Evolutionary conservation across 2,888 invertebrate genomes (phyloP), one percentile per base, ranked within the genome.

Genomic region (Palloptera scutellata): DNA sequence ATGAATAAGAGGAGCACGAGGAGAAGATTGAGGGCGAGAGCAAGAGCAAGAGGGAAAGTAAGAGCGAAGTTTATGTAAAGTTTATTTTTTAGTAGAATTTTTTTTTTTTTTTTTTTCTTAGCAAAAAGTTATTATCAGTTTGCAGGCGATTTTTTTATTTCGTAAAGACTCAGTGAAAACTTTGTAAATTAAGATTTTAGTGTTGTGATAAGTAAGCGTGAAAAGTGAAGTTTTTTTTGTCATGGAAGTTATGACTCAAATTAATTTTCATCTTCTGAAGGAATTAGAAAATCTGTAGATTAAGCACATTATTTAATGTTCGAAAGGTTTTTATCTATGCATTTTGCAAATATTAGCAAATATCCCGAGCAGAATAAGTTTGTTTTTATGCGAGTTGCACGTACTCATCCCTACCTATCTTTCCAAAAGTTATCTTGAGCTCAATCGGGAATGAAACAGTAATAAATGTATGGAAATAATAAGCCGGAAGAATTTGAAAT

Each of bases 181-280:
- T 57, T 57, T 57, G 57, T 41, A 57, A 57, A 57, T 57, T 57
- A 57, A 57, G 57, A 57, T 57, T 57, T 57, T 30, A n/a, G 57
- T 30, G 3, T 57, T 19, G 30, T 30, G 57, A 20, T 57, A 57
- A 57, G 30, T 57, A 30, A 12, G 30, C 57, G 40, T 10, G 30
- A 57, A 30, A 57, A 41, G 9, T 40, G 40, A 30, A 57, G 40
- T 41, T 30, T 41, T 30, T 41, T 4, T 54, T n/a, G 20, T 4
- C 15, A 48, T 19, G 20, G 20, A 54, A 54, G 3, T 54, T 54
- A 5, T 54, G 54, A 19, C 11, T 54, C 2, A 17, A 54, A 54
- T 17, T 54, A 54, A 54, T 54, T 54, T 17, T 48, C 51, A n/a
- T 48, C 4, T n/a, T n/a, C 51, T 13, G 51, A 48, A 48, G 51